Conservation (phyloP, 2,113 vertebrate genomes). For the Potamarius usumacintae region DNA sequence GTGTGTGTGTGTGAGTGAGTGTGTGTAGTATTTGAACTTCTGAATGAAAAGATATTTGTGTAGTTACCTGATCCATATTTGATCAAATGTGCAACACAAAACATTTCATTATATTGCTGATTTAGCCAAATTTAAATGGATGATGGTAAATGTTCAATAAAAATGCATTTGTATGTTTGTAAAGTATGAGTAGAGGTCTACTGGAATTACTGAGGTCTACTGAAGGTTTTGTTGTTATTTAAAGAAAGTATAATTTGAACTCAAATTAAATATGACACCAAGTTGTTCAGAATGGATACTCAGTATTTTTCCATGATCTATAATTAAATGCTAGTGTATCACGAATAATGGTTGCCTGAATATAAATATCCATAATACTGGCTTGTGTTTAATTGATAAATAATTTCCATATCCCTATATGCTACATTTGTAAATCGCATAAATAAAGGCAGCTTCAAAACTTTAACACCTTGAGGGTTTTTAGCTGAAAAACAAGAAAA, state of each 20-base stretch:
- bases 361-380: neutral
- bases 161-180: constrained; percentile 35
- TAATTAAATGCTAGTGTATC: constrained; percentile 1
- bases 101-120: constrained; percentile 50
- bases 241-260: constrained; percentile 3
- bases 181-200: constrained; percentile 29
- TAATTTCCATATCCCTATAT: neutral
- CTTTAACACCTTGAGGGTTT: neutral
- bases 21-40: constrained; percentile 34
- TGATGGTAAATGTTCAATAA: constrained; percentile 12
- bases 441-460: neutral
- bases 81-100: constrained; percentile 31
- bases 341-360: constrained; percentile 10
- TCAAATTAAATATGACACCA: constrained; percentile 28
- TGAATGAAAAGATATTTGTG: constrained; percentile 41
- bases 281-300: constrained; percentile 24
- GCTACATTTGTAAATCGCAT: neutral
- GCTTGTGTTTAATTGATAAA: constrained; percentile 9
- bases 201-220: neutral
- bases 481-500: constrained; percentile 2
- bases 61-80: constrained; percentile 32
- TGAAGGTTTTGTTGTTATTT: neutral
- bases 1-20: too few relatives aligned
- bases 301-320: constrained; percentile 8
- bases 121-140: constrained; percentile 26